Evolutionary conservation across 2,113 vertebrate genomes (phyloP), one percentile per base, ranked within the genome.

Genomic region (Heptranchias perlo): DNA sequence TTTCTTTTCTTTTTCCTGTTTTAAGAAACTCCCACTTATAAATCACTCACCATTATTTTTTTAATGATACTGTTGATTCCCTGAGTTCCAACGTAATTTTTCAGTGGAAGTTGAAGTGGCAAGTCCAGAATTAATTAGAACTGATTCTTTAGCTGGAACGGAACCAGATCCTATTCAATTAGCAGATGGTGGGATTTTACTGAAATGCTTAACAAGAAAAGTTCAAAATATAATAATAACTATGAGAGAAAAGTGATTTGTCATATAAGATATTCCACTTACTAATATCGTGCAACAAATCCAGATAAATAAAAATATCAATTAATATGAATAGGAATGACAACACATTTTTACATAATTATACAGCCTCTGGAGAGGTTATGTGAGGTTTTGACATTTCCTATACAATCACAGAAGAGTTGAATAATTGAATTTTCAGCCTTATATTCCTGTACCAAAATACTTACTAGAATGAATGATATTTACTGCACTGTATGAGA

Each of bases 1-100:
- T 82, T 44, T 82, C 78, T 82, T 82, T 31, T 58, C 87, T 54
- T 58, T 58, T 91, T 91, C 49, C 87, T n/a, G 87, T 91, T 54
- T 91, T 54, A 54, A 91, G 54, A 35, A 58, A 13, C 52, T 58
- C 28, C 31, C 87, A 89, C 49, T 89, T 89, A 52, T 89, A 54
- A 31, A 89, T 89, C 52, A 35, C 87, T 58, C 52, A 54, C 52
- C 52, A 91, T 91, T 87, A 28, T 25, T 11, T 58, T 58, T 54
- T 61, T 69, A 69, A 82, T 91, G 28, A 58, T 35, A 91, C 28
- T 3, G 16, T 91, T 91, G 49, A 91, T 54, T 58, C 31, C 31
- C 10, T n/a, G 87, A 54, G 61, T 31, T 58, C 87, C 87, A 91
- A 35, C 28, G 35, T 54, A 91, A 91, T 91, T 58, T 91, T 11